Percentiles rank a stretch among this genome's conserved stretches.
phyloP scores from a whole-genome alignment of 2,113 vertebrate species.

The Malurus elegans region DNA sequence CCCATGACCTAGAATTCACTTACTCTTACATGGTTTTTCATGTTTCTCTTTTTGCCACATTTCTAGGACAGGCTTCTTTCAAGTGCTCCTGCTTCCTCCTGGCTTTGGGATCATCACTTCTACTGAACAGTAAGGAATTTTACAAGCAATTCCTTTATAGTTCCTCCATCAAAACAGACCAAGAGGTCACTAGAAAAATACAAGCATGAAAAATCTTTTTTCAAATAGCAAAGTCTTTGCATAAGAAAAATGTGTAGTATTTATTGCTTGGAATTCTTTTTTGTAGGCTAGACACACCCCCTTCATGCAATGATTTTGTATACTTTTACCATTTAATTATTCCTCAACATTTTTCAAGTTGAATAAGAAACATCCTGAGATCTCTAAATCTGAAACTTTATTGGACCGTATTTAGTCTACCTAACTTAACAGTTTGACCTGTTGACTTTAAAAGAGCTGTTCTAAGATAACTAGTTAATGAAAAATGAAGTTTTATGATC shows the following conservation, averaged over 20 bases:
- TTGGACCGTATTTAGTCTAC: background rate
- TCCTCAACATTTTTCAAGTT: background rate
- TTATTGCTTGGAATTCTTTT: background rate
- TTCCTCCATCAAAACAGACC: background rate
- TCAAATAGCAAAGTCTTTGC: background rate
- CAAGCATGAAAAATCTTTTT: background rate
- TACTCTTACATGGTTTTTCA: background rate
- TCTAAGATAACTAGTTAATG: slow-evolving; percentile 17
- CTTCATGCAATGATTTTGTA: background rate
- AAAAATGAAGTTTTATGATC: background rate
- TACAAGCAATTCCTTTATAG: background rate
- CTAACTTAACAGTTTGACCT: background rate
- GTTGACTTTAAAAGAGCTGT: background rate
- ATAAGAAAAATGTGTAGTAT: background rate
- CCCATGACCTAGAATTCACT: background rate
- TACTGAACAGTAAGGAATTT: background rate
- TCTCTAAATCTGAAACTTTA: background rate
- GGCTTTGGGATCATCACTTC: background rate
- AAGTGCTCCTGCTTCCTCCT: background rate
- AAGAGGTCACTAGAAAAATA: background rate
- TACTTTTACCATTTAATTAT: background rate
- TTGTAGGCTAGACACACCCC: background rate
- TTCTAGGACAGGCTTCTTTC: background rate
- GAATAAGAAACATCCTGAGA: background rate
- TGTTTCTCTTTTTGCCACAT: background rate